Base-by-base conservation (phyloP, 1,140 invertebrate genomes). In the Ceratosolen solmsi region DNA sequence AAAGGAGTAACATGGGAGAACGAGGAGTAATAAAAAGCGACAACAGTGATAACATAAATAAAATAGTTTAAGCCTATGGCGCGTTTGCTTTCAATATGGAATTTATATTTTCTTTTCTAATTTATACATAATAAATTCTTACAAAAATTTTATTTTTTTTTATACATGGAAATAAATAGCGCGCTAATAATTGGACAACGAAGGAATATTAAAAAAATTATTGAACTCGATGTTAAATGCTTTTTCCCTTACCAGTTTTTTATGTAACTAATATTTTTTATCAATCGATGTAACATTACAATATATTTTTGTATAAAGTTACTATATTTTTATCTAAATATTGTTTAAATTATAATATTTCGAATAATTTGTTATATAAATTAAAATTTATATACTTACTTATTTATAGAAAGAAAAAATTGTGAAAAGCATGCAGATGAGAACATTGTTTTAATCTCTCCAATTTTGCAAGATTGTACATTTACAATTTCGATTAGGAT, bases 21-120 rank as follows among this genome's bases (percentile, higher is more conserved):
- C 17, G 27, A 77, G 75, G 51, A 82, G 58, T 74, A 72, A 75
- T n/a, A 56, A 83, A n/a, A 83, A 79, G 68, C 82, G 58, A 83
- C 9, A 82, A 79, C 25, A 79, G 82, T 83, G 82, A 83, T 82
- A 82, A 76, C 63, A 56, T 15, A 49, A 82, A 82, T 78, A 78
- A 78, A 78, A 82, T 78, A 78, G 65, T n/a, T 22, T 63, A 65
- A 54, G 75, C 71, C 71, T 79, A 68, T 79, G 76, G 68, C 71
- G 30, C 36, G 70, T 79, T 82, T 82, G 70, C 56, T 82, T 82
- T 82, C 68, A 60, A 77, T 77, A 79, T 78, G 27, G 33, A 60
- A 38, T 78, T 36, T 72, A 36, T 76, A 51, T 77, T 79, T 79
- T 68, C 33, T 60, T 74, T 78, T 30, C 63, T 77, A 56, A 77